These are phyloP conservation scores for Heliconius congener DNA, from an alignment of 1,140 invertebrate species.

Conservation along the genomic window DNA sequence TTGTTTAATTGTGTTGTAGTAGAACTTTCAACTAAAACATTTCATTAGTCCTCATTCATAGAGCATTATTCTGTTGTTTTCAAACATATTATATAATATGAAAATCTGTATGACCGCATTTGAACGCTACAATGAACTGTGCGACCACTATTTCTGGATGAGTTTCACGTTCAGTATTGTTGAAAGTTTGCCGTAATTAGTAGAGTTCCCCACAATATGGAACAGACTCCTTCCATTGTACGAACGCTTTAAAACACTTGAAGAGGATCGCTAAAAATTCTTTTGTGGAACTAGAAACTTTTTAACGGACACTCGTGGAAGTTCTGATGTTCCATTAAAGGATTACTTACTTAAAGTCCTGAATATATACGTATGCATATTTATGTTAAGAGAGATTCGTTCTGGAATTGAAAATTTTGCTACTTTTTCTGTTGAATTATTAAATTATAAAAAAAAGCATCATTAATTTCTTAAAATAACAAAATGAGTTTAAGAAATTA, in stretches of 20 bases:
- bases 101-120: slow-evolving; percentile 77
- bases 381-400: neutral
- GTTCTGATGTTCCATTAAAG: slow-evolving; percentile 15
- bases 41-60: slow-evolving; percentile 74
- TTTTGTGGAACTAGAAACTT: slow-evolving; percentile 14
- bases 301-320: slow-evolving; percentile 2
- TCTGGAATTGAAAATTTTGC: slow-evolving; percentile 83
- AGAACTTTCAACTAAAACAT: slow-evolving; percentile 52
- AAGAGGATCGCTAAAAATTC: slow-evolving; percentile 45
- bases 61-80: slow-evolving; percentile 75
- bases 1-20: neutral
- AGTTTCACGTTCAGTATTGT: slow-evolving; percentile 80
- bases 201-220: slow-evolving; percentile 63
- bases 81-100: slow-evolving; percentile 76
- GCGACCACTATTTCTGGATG: slow-evolving; percentile 72
- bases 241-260: slow-evolving; percentile 53
- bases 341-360: neutral
- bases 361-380: neutral
- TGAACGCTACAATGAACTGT: slow-evolving; percentile 71
- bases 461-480: too few species aligned
- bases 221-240: slow-evolving; percentile 74
- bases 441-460: neutral
- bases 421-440: slow-evolving; percentile 84
- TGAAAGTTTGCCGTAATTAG: slow-evolving; percentile 81
- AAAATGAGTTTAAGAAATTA: too few species aligned